These are phyloP conservation scores for Elegia similella DNA, from an alignment of 2,888 invertebrate species.

Conservation along the genomic window DNA sequence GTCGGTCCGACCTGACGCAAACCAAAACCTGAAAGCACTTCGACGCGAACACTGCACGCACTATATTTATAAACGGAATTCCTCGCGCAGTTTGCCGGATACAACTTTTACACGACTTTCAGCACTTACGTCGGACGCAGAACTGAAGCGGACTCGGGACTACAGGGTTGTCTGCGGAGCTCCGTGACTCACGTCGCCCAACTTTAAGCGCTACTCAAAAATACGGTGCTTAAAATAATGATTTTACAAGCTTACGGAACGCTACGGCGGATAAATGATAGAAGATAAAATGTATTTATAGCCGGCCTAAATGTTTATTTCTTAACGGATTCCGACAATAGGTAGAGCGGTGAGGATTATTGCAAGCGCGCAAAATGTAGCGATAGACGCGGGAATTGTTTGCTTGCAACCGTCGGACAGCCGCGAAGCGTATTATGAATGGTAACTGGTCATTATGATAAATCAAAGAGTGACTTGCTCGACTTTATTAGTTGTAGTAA, in stretches of 20 bases:
- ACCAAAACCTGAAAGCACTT: background rate
- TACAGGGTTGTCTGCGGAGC: slow-evolving; percentile 53
- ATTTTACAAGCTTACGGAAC: slow-evolving; percentile 42
- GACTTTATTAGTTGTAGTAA: no score
- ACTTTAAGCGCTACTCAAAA: slow-evolving; percentile 49
- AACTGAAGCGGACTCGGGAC: slow-evolving; percentile 67
- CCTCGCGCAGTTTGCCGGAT: slow-evolving; percentile 74
- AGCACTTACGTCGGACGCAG: slow-evolving; percentile 77
- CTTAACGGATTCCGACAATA: slow-evolving; percentile 42
- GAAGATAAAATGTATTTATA: slow-evolving; percentile 50
- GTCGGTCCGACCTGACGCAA: background rate
- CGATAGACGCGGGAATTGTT: background rate
- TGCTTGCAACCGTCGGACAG: background rate
- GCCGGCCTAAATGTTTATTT: slow-evolving; percentile 48
- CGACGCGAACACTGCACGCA: slow-evolving; percentile 32
- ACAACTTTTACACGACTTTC: slow-evolving; percentile 81
- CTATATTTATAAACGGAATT: slow-evolving; percentile 79
- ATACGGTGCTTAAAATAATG: slow-evolving; percentile 57
- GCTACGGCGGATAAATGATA: slow-evolving; percentile 48
- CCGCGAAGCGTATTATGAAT: background rate
- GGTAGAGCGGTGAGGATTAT: slow-evolving; percentile 19
- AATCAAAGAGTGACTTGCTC: background rate
- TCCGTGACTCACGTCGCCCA: slow-evolving; percentile 46
- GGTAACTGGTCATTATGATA: background rate
- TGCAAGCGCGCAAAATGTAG: background rate